These are phyloP conservation scores for Pterostichus madidus DNA, from an alignment of 2,888 invertebrate species.

Conservation along the genomic window DNA sequence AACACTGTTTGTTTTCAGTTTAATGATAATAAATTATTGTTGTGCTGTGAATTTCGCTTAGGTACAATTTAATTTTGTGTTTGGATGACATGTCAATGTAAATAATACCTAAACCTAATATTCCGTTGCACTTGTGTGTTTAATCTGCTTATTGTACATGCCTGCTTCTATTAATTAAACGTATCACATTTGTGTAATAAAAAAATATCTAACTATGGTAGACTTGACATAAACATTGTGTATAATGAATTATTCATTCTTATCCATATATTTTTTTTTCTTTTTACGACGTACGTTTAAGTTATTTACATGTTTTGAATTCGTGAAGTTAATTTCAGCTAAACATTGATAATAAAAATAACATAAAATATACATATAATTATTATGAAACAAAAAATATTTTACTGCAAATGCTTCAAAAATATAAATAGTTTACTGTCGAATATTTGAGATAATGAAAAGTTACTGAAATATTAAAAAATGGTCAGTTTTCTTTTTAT, in stretches of 20 bases:
- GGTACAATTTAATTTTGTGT: conserved; percentile 30
- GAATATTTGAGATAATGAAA: too few relatives aligned
- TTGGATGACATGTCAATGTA: conserved; percentile 11
- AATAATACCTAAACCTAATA: conserved; percentile 13
- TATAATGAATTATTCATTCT: background rate
- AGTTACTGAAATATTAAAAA: too few relatives aligned
- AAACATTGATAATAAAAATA: too few relatives aligned
- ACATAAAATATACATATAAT: too few relatives aligned
- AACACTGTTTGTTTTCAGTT: conserved; percentile 43
- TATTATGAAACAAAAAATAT: too few relatives aligned
- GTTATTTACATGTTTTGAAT: background rate
- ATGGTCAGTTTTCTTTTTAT: too few relatives aligned
- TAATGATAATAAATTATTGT: conserved; percentile 41
- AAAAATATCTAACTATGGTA: conserved; percentile 2
- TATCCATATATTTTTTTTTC: background rate
- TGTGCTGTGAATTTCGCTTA: conserved; percentile 11
- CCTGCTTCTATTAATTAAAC: conserved; percentile 13
- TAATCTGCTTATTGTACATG: background rate
- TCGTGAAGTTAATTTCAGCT: too few relatives aligned
- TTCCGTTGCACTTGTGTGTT: background rate
- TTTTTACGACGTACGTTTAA: background rate
- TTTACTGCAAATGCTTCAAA: too few relatives aligned
- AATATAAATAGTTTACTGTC: too few relatives aligned
- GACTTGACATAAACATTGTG: conserved; percentile 10
- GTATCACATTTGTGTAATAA: conserved; percentile 11